Evolutionary conservation across 2,888 invertebrate genomes (phyloP), one percentile per base, ranked within the genome.

Genomic region (Scaptomyza polygonia): DNA sequence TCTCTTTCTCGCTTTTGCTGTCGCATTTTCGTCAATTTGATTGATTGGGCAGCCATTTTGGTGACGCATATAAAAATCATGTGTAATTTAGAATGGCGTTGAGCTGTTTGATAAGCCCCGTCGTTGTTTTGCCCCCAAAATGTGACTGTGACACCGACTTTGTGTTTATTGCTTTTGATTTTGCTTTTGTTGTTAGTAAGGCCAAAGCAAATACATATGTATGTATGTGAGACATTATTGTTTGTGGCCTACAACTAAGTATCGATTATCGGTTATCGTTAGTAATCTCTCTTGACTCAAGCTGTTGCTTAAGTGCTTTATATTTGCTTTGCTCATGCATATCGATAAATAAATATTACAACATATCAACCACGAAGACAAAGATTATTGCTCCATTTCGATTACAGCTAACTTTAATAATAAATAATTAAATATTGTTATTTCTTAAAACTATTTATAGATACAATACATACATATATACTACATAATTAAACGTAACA

Each of bases 1-100:
- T 44, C 25, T 39, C 29, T 39, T 4, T 21, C 8, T 21, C 11
- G n/a, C n/a, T 29, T 18, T 49, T 52, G 44, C 54, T 36, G 34
- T 49, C 57, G 56, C 47, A 25, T 58, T 65, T 65, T 66, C 49
- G 69, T 67, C 67, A 63, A 53, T 61, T 80, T 73, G 67, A 77
- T 76, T 77, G 80, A 80, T 85, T 85, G 80, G 82, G 67, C 85
- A 59, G 79, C 76, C 82, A 79, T 76, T 72, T 77, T 79, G 70
- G 27, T 61, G 75, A 74, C 75, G 59, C 65, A 65, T 57, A 69
- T 65, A 47, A 65, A 74, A 73, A 58, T 67, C 54, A 63, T 67
- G 54, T 63, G 68, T 63, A 72, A 72, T 67, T 72, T 67, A n/a
- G 57, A 72, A 69, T 72, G 64, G 55, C 58, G 58, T 30, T 61